Conservation (phyloP, 1,140 invertebrate genomes). For the Epicauta chinensis region DNA sequence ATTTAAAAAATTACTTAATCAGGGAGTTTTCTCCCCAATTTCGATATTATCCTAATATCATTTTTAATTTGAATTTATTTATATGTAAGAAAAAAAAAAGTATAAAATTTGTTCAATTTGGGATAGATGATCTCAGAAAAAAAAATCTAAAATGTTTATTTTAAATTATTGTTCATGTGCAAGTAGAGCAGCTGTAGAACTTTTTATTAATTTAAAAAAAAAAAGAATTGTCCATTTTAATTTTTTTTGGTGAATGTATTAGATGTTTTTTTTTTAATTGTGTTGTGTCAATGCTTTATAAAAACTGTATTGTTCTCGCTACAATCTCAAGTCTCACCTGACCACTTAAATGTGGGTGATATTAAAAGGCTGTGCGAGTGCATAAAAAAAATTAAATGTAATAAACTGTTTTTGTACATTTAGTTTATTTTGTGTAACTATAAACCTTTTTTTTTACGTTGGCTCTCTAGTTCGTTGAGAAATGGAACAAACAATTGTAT, state of each 20-base stretch:
- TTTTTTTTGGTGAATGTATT: background rate
- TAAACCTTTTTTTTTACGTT: too few relatives aligned
- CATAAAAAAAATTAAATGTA: constrained; percentile 6
- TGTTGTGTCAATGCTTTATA: constrained; percentile 3
- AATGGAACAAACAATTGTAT: too few relatives aligned
- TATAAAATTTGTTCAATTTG: too few relatives aligned
- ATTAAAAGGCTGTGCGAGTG: constrained; percentile 14
- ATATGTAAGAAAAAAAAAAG: too few relatives aligned
- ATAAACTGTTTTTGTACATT: constrained; percentile 8
- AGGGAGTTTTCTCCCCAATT: too few relatives aligned
- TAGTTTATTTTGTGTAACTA: background rate
- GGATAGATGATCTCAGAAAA: too few relatives aligned
- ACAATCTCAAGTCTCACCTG: constrained; percentile 9
- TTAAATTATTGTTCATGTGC: background rate
- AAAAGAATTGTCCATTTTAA: background rate
- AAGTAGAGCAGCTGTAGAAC: constrained; percentile 12
- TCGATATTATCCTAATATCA: too few relatives aligned
- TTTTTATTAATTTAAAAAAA: too few relatives aligned
- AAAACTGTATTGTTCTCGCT: constrained; percentile 7
- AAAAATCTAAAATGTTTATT: too few relatives aligned
- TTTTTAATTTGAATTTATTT: too few relatives aligned
- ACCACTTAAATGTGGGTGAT: constrained; percentile 12
- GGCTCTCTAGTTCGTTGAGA: too few relatives aligned
- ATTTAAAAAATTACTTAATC: too few relatives aligned
- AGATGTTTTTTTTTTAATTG: constrained; percentile 1